Base-by-base conservation (phyloP, 35 echinoderm and acorn worm species). In the Ophioderma brevispina region DNA sequence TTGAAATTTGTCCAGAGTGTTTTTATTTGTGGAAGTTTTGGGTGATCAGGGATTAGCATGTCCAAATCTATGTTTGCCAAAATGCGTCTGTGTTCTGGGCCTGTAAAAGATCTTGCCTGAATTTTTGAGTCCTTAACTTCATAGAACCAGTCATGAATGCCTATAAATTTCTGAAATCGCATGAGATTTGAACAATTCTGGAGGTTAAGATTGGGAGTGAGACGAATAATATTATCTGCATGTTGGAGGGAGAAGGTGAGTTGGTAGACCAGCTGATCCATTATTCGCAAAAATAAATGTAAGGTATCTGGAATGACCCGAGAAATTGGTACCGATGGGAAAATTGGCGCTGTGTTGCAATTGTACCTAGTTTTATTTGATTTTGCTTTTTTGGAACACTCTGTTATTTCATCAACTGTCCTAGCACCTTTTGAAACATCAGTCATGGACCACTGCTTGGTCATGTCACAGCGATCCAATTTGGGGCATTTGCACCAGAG, bases 401-500 rank as follows among this genome's bases (percentile, higher is more conserved):
- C 37, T 40, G 31, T 85, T 0, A 95, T 91, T 64, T 95, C 94
- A 1, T 83, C 80, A 42, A 95, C 33, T 38, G 93, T 91, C 15
- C 93, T 0, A 46, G 41, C 4, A 17, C 41, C 17, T 46, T 46
- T 46, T 46, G 41, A 46, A 70, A 40, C 34, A 91, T 95, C 88
- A 19, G 82, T 90, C 93, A 95, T 91, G 1, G 89, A 91, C 93
- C 84, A 91, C 33, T 52, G 28, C 70, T 91, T 95, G 6, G 78
- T 91, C 14, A 84, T 46, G 43, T 95, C 93, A 40, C 42, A 39
- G 18, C 87, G 32, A 14, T 95, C 93, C 40, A 37, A 19, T 64
- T 83, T 95, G 15, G 88, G 64, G 75, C 84, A 95, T 56, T 95
- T 90, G 36, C 93, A 95, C 89, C 84, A 95, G n/a, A 91, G 84